phyloP scores from a whole-genome alignment of 2,113 vertebrate genomes.

The Larimichthys crocea region DNA sequence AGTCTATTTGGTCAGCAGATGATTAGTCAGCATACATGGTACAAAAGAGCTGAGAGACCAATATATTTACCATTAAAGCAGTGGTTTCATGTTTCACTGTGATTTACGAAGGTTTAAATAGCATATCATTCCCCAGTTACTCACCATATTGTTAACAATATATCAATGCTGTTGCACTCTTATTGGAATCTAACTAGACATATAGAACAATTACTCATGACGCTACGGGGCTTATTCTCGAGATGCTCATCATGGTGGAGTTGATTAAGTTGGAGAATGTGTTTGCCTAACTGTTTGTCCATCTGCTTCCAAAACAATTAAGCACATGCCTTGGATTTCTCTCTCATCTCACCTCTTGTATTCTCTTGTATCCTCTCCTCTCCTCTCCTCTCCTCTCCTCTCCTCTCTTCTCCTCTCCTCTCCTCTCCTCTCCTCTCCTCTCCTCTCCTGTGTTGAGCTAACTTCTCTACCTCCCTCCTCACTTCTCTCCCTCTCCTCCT shows the following conservation, averaged over 20 bases:
- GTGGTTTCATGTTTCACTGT: conserved; percentile 70
- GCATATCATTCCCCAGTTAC: conserved; percentile 78
- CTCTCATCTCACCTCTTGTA: background rate
- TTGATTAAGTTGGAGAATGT: conserved; percentile 74
- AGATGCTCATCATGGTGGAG: conserved; percentile 67
- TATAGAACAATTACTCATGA: conserved; percentile 72
- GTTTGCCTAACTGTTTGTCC: conserved; percentile 76
- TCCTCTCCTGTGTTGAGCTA: conserved; percentile 36
- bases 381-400: background rate
- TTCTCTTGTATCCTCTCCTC: background rate
- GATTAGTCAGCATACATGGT: conserved; percentile 73
- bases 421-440: background rate
- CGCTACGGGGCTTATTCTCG: conserved; percentile 58
- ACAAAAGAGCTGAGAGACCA: conserved; percentile 71
- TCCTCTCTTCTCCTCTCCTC: background rate
- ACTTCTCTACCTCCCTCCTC: conserved; percentile 52
- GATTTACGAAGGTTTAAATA: conserved; percentile 77
- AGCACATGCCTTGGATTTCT: conserved; percentile 51
- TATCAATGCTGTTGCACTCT: conserved; percentile 65
- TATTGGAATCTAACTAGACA: conserved; percentile 76
- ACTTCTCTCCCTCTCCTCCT: conserved; percentile 50
- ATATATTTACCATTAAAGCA: conserved; percentile 76
- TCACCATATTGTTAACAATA: conserved; percentile 77
- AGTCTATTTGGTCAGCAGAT: conserved; percentile 70
- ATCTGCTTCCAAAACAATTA: conserved; percentile 75